phyloP scores from a whole-genome alignment of 2,888 invertebrate species.

The Netelia virgata region DNA sequence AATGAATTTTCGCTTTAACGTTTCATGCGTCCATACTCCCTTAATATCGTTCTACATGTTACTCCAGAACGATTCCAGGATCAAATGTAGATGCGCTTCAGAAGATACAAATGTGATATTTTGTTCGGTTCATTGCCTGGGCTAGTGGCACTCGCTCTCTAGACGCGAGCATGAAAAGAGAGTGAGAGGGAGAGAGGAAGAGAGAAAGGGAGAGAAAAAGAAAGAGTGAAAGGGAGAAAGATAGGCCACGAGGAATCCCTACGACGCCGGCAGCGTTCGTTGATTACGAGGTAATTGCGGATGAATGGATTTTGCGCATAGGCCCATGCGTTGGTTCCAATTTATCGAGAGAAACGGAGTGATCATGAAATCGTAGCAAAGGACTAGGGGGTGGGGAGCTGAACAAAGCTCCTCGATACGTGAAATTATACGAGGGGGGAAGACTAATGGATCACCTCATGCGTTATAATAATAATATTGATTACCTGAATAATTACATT shows the following conservation, averaged over 20 bases:
- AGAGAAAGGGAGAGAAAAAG: slow-evolving; percentile 1
- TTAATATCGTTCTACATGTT: too few relatives aligned
- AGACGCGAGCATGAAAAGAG: neutral
- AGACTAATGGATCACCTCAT: slow-evolving; percentile 17
- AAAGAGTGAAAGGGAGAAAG: neutral
- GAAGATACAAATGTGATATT: too few relatives aligned
- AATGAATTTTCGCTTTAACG: too few relatives aligned
- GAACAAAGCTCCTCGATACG: neutral
- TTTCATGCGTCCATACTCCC: too few relatives aligned
- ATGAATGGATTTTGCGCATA: slow-evolving; percentile 38
- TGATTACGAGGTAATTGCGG: slow-evolving; percentile 61
- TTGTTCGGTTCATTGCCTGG: too few relatives aligned
- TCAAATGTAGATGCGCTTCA: too few relatives aligned
- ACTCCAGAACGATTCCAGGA: too few relatives aligned
- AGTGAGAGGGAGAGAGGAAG: slow-evolving; percentile 6
- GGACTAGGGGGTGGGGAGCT: slow-evolving; percentile 8
- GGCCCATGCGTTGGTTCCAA: slow-evolving; percentile 23
- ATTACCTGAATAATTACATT: slow-evolving; percentile 6
- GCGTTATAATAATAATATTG: slow-evolving; percentile 1
- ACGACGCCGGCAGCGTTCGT: slow-evolving; percentile 35
- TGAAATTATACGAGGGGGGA: neutral
- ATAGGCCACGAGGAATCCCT: neutral
- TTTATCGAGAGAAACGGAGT: slow-evolving; percentile 22
- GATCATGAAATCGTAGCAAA: slow-evolving; percentile 36
- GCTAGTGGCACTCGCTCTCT: neutral